Evolutionary conservation across 1,140 invertebrate genomes (phyloP).

Genomic region (Thrips palmi): DNA sequence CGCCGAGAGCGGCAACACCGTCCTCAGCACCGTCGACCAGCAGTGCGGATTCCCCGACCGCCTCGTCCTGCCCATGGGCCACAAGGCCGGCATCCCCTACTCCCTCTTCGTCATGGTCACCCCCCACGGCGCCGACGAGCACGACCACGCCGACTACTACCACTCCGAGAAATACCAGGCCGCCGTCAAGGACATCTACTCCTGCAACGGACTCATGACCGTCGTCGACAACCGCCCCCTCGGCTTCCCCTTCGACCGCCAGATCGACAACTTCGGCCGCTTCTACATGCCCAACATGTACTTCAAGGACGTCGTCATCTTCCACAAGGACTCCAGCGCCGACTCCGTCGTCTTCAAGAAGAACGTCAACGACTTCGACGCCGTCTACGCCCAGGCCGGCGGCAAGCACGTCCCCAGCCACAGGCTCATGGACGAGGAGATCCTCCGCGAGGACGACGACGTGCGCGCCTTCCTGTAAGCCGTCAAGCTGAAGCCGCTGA

Average conservation of each 20-base stretch:
- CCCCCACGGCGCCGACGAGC: conserved; percentile 21
- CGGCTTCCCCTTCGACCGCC: conserved; percentile 15
- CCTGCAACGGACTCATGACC: conserved; percentile 9
- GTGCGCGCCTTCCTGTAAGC: too few relatives aligned
- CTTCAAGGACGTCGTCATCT: too few relatives aligned
- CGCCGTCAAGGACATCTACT: conserved; percentile 1
- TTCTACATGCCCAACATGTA: conserved; percentile 14
- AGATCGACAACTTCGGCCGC: conserved; percentile 10
- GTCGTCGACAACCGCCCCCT: conserved; percentile 12
- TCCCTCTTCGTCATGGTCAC: conserved; percentile 35
- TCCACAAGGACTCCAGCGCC: conserved; percentile 3
- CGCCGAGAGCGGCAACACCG: too few relatives aligned
- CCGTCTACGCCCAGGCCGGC: neutral
- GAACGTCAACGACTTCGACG: neutral
- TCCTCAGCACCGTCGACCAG: too few relatives aligned
- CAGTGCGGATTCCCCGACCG: conserved; percentile 30
- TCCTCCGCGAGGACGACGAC: neutral
- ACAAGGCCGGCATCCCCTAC: conserved; percentile 34
- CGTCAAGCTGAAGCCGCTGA: too few relatives aligned
- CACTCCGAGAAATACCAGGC: neutral
- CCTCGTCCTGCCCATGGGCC: conserved; percentile 38
- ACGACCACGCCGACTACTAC: neutral
- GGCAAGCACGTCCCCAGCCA: neutral
- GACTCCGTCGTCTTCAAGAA: neutral
- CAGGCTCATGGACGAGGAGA: neutral